Evolutionary conservation across 2,113 vertebrate genomes (phyloP).

Genomic region (Jacana jacana): DNA sequence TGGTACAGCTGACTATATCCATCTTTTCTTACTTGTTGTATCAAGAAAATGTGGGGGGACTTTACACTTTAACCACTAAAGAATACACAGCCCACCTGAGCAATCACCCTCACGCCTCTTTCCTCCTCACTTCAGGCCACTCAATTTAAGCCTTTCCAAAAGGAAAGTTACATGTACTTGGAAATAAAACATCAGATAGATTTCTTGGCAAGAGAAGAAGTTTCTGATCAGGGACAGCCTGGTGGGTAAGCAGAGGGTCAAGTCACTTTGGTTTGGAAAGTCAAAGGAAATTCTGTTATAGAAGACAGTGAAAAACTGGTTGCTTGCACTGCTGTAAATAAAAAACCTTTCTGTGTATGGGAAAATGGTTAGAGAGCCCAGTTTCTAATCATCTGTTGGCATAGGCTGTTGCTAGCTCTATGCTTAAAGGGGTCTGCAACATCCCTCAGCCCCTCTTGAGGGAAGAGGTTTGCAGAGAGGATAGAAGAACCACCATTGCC

Average conservation of each 20-base stretch:
- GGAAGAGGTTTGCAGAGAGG: background rate
- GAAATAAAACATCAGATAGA: too few relatives aligned
- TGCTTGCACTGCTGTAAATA: background rate
- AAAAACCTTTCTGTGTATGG: background rate
- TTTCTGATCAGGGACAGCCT: background rate
- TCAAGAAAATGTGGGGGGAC: background rate
- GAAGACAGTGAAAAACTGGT: background rate
- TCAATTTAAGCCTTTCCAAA: background rate
- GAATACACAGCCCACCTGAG: background rate
- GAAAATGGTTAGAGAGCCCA: background rate
- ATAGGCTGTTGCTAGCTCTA: background rate
- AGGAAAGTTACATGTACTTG: background rate
- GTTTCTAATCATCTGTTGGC: background rate
- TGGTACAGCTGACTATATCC: background rate
- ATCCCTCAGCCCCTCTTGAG: background rate
- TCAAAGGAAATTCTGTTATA: background rate
- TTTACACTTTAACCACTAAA: background rate
- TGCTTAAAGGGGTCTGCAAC: background rate
- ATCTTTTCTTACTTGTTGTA: background rate
- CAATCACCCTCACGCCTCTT: background rate
- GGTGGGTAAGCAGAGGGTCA: background rate
- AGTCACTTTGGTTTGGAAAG: background rate
- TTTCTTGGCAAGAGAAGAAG: background rate
- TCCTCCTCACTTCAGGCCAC: background rate
- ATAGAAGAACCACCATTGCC: background rate